Percentiles rank a stretch among this genome's conserved stretches.
phyloP scores from a whole-genome alignment of 2,113 vertebrate species.

The Chaetodon auriga region DNA sequence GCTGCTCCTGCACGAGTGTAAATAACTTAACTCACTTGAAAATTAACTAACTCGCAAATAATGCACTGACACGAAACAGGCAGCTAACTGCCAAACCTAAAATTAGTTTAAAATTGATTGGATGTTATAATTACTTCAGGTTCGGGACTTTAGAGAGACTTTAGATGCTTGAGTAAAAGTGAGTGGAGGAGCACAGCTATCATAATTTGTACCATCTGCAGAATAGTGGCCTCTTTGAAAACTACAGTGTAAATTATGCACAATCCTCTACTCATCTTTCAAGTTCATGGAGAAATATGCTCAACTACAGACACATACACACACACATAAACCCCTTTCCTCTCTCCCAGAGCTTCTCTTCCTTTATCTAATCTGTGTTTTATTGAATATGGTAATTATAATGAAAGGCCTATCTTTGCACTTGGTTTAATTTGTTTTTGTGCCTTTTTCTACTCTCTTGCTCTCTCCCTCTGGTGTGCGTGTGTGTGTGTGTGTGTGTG shows the following conservation, averaged over 20 bases:
- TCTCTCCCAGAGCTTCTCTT: slow-evolving; percentile 70
- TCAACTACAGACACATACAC: slow-evolving; percentile 35
- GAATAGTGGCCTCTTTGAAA: slow-evolving; percentile 59
- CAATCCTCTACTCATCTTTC: slow-evolving; percentile 66
- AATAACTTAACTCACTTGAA: slow-evolving; percentile 7
- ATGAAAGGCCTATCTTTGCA: slow-evolving; percentile 80
- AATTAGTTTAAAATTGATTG: slow-evolving; percentile 66
- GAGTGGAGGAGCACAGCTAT: slow-evolving; percentile 43
- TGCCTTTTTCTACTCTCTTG: slow-evolving; percentile 64
- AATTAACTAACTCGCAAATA: slow-evolving; percentile 45
- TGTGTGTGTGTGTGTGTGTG: slow-evolving; percentile 28
- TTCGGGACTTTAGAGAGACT: slow-evolving; percentile 60
- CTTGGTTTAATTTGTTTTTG: slow-evolving; percentile 81
- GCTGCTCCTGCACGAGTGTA: not conserved
- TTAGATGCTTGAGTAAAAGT: slow-evolving; percentile 48
- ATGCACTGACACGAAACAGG: slow-evolving; percentile 23
- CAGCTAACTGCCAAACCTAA: slow-evolving; percentile 44
- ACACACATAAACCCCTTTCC: slow-evolving; percentile 22
- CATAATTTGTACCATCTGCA: slow-evolving; percentile 61
- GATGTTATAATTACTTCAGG: slow-evolving; percentile 61
- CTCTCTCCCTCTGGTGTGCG: slow-evolving; percentile 42
- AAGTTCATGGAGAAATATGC: slow-evolving; percentile 60
- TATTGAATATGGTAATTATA: slow-evolving; percentile 85
- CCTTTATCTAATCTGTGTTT: slow-evolving; percentile 81
- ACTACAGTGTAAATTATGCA: slow-evolving; percentile 64